Base-by-base conservation (phyloP, 1,140 invertebrate species). In the Mamestra configurata region DNA sequence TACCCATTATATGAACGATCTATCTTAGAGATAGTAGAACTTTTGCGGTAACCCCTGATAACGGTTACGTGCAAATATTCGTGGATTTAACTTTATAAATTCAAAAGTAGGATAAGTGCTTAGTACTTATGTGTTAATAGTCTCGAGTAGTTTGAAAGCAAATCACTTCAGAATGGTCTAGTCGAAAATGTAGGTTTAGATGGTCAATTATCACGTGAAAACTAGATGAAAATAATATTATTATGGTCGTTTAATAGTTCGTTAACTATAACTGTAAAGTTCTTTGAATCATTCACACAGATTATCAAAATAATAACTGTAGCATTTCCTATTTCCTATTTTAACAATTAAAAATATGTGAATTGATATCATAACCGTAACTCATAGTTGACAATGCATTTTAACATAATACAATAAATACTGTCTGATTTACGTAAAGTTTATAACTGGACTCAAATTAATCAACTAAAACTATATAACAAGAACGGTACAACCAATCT, bases 1-100 rank as follows among this genome's bases (percentile, higher is more conserved):
- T 75, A 59, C 53, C 61, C 61, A 57, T 75, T 37, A 75, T 43
- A 59, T 61, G 18, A 53, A 57, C 37, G 72, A 75, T 75, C 72
- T 75, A 75, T 43, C 72, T 10, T 46, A 24, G 22, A 76, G 73
- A 76, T 73, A 73, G 37, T 64, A 61, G 35, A 55, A 43, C 20
- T 75, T 40, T 53, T 57, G 49, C 40, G 49, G 35, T 59, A 57
- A 59, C 40, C 55, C 37, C 20, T 75, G 73, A 76, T 76, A 46
- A 76, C 73, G 24, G 57, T 8, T 61, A 76, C 73, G 73, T 64
- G 73, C 55, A 76, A 76, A 76, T 76, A 76, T 76, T 76, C 57
- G 73, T 49, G 22, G 20, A 49, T 57, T 57, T 57, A 31, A 31
- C 24, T 49, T 43, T 20, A 51, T 49, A 18, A 53, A 22, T 59